phyloP scores from a whole-genome alignment of 2,888 invertebrate genomes.

The Pammene fasciana region DNA sequence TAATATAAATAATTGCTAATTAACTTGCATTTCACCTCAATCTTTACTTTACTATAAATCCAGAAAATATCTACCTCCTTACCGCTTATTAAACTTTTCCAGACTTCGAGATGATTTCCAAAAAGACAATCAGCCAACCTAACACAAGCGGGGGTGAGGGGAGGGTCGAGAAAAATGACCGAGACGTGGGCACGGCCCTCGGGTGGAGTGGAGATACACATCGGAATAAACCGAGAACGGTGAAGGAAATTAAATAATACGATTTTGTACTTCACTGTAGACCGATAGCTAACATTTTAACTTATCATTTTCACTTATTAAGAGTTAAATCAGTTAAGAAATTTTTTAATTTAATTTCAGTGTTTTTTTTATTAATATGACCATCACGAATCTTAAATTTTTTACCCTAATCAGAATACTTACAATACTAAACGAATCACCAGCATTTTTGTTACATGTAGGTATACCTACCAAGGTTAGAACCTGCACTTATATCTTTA shows the following conservation, averaged over 20 bases:
- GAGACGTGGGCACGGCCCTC: constrained; percentile 35
- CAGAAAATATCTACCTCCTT: not conserved
- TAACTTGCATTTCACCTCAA: not conserved
- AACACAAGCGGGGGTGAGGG: constrained; percentile 24
- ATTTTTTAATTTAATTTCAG: too few relatives aligned
- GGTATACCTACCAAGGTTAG: too few relatives aligned
- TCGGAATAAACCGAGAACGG: constrained; percentile 27
- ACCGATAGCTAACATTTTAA: not conserved
- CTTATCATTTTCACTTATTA: not conserved
- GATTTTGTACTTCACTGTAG: not conserved
- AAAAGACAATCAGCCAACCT: constrained; percentile 37
- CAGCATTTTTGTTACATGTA: too few relatives aligned
- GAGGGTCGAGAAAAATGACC: constrained; percentile 36
- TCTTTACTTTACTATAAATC: not conserved
- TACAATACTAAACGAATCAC: too few relatives aligned
- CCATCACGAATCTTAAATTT: too few relatives aligned
- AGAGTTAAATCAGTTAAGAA: not conserved
- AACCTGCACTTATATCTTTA: too few relatives aligned
- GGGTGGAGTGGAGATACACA: constrained; percentile 22
- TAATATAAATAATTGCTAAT: too few relatives aligned
- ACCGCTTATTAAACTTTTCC: constrained; percentile 9
- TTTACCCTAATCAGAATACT: too few relatives aligned
- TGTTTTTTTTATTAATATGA: too few relatives aligned
- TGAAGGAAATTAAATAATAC: constrained; percentile 29
- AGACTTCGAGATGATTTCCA: constrained; percentile 17